Evolutionary conservation across 2,888 invertebrate species (phyloP), one percentile per base, ranked within the genome.

Genomic region (Parthenolecanium corni): DNA sequence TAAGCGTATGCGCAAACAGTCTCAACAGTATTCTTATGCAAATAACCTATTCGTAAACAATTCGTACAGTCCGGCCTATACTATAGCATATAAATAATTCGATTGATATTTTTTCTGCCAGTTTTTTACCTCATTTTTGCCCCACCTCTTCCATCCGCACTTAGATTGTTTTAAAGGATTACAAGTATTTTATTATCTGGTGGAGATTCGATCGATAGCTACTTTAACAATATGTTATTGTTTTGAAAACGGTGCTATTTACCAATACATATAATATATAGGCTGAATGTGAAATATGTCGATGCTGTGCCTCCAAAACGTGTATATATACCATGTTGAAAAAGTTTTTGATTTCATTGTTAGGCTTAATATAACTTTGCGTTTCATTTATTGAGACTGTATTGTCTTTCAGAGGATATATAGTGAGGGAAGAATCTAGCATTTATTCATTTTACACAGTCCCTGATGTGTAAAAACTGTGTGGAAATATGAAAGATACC

Each of bases 171-270:
- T 58, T 44, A 58, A 21, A 58, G 58, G 58, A 58, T 58, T 52
- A 52, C 52, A 47, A 47, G 58, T 58, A 58, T 58, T 58, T 58
- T 58, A 58, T 58, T 58, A 58, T 58, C 58, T 58, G 49, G 58
- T 58, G 47, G 47, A 58, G 58, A 58, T 58, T 25, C 58, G 58
- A 58, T 58, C 46, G 58, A 58, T 58, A 58, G 49, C 46, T 20
- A 58, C 36, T 24, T 21, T 58, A 58, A 58, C 58, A 58, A 58
- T 58, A 58, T 58, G 58, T 58, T 58, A 58, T 58, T 52, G 52
- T 52, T 58, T 47, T 46, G 47, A 46, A 12, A 46, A 46, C 46
- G 14, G 14, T 14, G 46, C 18, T 16, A 18, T 46, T 46, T 18
- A 46, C 18, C 16, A 18, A 20, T 46, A 46, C 18, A 46, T 46